Percentiles rank a stretch among this genome's conserved stretches.
Conservation (phyloP, 2,113 vertebrate genomes). For the Furnarius figulus region DNA sequence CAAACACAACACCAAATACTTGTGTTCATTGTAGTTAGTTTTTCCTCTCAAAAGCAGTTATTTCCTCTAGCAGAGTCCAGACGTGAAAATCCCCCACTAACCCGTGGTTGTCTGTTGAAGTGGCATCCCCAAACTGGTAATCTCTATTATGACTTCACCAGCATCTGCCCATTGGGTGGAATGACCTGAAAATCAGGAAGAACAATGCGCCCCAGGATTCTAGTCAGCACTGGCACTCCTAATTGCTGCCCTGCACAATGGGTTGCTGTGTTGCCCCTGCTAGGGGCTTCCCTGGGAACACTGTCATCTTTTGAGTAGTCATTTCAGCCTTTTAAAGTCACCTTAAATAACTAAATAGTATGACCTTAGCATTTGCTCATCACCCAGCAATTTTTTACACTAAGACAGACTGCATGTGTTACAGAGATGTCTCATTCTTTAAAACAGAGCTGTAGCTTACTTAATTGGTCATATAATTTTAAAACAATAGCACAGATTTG, state of each 20-base stretch:
- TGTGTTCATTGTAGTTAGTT: background rate
- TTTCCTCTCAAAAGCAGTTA: background rate
- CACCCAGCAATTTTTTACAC: background rate
- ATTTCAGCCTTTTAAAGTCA: background rate
- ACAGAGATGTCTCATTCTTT: background rate
- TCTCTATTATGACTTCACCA: conserved; percentile 28
- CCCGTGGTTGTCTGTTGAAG: background rate
- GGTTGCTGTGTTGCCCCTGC: conserved; percentile 25
- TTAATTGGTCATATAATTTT: background rate
- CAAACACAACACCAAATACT: background rate
- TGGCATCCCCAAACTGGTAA: background rate
- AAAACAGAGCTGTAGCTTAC: background rate
- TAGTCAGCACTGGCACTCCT: conserved; percentile 4
- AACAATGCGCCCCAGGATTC: conserved; percentile 27
- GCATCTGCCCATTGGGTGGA: conserved; percentile 42
- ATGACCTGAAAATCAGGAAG: conserved; percentile 52
- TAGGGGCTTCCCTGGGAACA: conserved; percentile 32
- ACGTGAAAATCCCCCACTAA: background rate
- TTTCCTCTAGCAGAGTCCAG: background rate
- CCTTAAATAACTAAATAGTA: conserved; percentile 20
- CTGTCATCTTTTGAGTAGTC: background rate
- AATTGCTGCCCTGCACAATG: conserved; percentile 38
- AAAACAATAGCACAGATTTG: background rate
- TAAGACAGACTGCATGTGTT: background rate
- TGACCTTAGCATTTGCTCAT: background rate